Percentiles rank a stretch among this genome's conserved stretches.
These are phyloP conservation scores for Pterostichus madidus DNA, from an alignment of 2,888 invertebrate genomes.

Conservation along the genomic window DNA sequence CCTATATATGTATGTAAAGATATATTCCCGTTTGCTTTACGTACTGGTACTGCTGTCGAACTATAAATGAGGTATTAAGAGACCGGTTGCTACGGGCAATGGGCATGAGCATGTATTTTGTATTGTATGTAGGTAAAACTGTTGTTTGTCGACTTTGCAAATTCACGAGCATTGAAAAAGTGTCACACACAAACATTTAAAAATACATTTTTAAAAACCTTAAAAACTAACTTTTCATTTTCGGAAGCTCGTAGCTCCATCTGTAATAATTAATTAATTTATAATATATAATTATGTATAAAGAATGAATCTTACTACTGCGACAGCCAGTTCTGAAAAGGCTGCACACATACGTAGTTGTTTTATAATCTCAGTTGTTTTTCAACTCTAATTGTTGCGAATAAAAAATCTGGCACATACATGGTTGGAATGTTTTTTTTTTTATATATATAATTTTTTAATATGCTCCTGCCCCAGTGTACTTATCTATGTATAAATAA, in stretches of 20 bases:
- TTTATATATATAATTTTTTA: constrained; percentile 68
- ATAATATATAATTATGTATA: constrained; percentile 69
- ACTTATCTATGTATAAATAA: neutral
- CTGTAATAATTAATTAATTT: constrained; percentile 69
- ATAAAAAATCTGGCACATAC: constrained; percentile 83
- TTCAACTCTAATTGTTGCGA: constrained; percentile 75
- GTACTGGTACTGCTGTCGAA: constrained; percentile 59
- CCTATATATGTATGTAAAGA: constrained; percentile 21
- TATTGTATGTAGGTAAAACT: constrained; percentile 67
- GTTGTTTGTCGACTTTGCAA: constrained; percentile 72
- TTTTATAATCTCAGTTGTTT: constrained; percentile 72
- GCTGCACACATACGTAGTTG: constrained; percentile 71
- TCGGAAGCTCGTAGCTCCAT: constrained; percentile 71
- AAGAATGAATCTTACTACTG: constrained; percentile 72
- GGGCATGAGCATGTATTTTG: constrained; percentile 29
- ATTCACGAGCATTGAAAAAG: constrained; percentile 75
- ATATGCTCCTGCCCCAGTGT: constrained; percentile 42
- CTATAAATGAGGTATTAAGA: constrained; percentile 61
- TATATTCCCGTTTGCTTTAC: constrained; percentile 54
- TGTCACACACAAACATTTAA: constrained; percentile 78
- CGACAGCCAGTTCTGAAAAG: constrained; percentile 68
- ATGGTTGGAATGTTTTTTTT: constrained; percentile 82
- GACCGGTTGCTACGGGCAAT: constrained; percentile 44
- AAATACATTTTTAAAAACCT: constrained; percentile 77
- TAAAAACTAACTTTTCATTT: constrained; percentile 71